Percentiles rank a stretch among this genome's conserved stretches.
Conservation (phyloP, 2,888 invertebrate genomes). For the Dimorphilus gyrociliatus region DNA sequence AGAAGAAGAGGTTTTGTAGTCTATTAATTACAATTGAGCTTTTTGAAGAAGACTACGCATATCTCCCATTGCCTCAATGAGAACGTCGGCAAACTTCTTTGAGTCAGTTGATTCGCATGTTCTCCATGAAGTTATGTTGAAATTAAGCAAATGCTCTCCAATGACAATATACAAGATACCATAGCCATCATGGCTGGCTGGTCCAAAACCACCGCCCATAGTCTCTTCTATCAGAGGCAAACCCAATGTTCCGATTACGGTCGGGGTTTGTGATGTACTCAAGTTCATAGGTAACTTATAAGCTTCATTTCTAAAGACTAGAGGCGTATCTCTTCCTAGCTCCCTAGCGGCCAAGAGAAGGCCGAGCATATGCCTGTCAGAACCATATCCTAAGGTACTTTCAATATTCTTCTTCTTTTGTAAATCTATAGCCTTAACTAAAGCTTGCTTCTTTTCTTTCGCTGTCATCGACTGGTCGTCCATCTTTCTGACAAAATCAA, state of each 20-base stretch:
- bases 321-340: no score
- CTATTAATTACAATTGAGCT: no score
- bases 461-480: slow-evolving; percentile 3
- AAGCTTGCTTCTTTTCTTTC: slow-evolving; percentile 3
- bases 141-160: slow-evolving; percentile 6
- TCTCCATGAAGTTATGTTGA: slow-evolving; percentile 6
- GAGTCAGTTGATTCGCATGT: slow-evolving; percentile 6
- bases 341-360: no score
- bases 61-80: slow-evolving; percentile 4
- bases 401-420: no score
- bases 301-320: no score
- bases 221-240: slow-evolving; percentile 5
- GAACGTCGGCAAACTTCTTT: background rate
- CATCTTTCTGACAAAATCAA: slow-evolving; percentile 5
- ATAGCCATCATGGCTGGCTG: slow-evolving; percentile 7
- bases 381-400: no score
- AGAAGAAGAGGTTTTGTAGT: no score
- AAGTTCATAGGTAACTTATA: slow-evolving; percentile 7
- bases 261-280: slow-evolving; percentile 8
- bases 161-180: slow-evolving; percentile 7
- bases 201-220: slow-evolving; percentile 8
- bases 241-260: slow-evolving; percentile 2
- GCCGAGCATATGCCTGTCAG: no score
- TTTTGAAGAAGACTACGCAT: slow-evolving; percentile 3
- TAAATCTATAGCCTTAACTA: slow-evolving; percentile 3